Base-by-base conservation (phyloP, 2,797 vertebrate genomes). In the Notoglanidium macrostoma region DNA sequence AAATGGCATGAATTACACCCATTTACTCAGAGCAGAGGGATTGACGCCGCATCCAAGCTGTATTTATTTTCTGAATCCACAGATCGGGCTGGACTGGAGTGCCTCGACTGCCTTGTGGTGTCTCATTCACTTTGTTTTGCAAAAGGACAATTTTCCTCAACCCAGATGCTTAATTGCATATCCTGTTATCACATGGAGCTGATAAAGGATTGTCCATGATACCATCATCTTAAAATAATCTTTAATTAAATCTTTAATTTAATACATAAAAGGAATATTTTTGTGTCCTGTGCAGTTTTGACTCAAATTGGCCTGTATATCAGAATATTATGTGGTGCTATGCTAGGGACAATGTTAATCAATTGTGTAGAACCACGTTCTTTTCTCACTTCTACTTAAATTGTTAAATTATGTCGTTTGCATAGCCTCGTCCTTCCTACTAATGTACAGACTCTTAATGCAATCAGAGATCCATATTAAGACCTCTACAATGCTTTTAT, bases 271-370 rank as follows among this genome's bases (percentile, higher is more conserved):
- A 23, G 32, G 54, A 70, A 70, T 57, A 61, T 88, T 80, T 79
- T 72, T 35, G 8, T 78, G 51, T 17, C 29, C 0, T 67, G 17
- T 49, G 5, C 23, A 26, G 72, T 68, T 88, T 85, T 82, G 59
- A 6, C n/a, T 88, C 17, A 87, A 85, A 35, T 54, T 49, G 21
- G 12, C 12, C 57, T 82, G 46, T 57, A 67, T 78, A 46, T 80
- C 15, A 46, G 44, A 76, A 68, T 67, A 17, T 84, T 29, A 6
- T 84, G 32, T 57, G 49, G 32, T 77, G n/a, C 61, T 85, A 11
- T 49, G 59, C 63, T 80, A 26, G 70, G 79, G 73, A 89, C 85
- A 83, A 86, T 87, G 70, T 55, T 68, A 67, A 49, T 78, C 35
- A 57, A 19, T 79, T 87, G 46, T 86, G 59, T 23, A 59, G 21